phyloP scores from a whole-genome alignment of 2,113 vertebrate genomes.

The Mixornis gularis region DNA sequence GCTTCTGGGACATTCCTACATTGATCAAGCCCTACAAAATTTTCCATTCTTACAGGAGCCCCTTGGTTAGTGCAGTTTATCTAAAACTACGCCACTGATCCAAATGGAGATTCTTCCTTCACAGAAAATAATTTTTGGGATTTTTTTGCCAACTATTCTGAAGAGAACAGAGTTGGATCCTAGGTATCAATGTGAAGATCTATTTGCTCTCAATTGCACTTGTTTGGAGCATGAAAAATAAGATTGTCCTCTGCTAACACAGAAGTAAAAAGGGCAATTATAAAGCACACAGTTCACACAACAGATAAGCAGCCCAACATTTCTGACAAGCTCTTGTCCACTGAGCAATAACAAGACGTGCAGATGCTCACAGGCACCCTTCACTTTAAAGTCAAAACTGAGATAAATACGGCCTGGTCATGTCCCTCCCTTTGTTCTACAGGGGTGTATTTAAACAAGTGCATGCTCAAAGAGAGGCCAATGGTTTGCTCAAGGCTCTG shows the following conservation, averaged over 20 bases:
- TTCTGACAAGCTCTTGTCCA: background rate
- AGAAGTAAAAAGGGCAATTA: background rate
- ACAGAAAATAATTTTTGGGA: background rate
- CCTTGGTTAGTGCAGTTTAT: background rate
- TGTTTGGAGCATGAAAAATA: background rate
- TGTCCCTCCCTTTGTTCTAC: background rate
- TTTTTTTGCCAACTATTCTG: background rate
- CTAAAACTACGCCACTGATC: background rate
- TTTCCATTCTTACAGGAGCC: background rate
- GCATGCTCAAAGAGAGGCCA: conserved; percentile 4
- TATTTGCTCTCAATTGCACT: background rate
- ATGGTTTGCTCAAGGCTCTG: background rate
- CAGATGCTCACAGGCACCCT: background rate
- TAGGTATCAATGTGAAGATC: background rate
- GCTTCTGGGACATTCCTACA: background rate
- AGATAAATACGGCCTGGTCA: background rate
- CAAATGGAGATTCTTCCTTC: background rate
- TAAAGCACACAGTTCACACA: background rate
- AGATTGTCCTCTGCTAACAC: background rate
- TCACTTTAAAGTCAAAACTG: background rate
- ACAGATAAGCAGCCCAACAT: background rate
- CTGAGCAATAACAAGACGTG: background rate
- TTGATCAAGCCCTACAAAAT: background rate
- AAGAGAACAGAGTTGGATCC: background rate
- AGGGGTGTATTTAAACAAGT: background rate